Conservation (phyloP, 2,888 invertebrate genomes). For the Lobophora halterata region DNA sequence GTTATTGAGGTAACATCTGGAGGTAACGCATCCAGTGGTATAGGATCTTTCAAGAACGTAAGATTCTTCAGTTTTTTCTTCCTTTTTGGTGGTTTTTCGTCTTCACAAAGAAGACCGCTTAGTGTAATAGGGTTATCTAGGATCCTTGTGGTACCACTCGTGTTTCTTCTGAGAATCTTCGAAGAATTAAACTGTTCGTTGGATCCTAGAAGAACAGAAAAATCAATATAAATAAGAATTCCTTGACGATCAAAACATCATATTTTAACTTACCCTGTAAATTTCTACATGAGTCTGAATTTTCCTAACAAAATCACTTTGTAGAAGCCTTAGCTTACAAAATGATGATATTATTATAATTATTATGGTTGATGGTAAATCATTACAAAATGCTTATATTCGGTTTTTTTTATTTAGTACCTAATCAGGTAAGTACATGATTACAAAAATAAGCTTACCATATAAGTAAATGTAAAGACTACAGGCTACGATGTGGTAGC, state of each 20-base stretch:
- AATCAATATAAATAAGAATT: conserved; percentile 6
- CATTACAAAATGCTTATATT: too few relatives aligned
- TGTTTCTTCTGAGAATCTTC: conserved; percentile 51
- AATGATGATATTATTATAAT: too few relatives aligned
- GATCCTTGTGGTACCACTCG: conserved; percentile 48
- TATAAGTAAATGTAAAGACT: too few relatives aligned
- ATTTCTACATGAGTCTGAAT: too few relatives aligned
- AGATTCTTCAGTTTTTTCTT: conserved; percentile 23
- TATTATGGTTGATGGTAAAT: too few relatives aligned
- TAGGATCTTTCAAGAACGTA: conserved; percentile 47
- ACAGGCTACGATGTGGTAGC: too few relatives aligned
- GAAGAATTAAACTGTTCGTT: conserved; percentile 52
- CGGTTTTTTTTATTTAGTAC: too few relatives aligned
- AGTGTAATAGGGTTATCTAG: conserved; percentile 54
- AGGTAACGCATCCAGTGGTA: conserved; percentile 38
- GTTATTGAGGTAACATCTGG: conserved; percentile 35
- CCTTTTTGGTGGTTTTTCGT: conserved; percentile 34
- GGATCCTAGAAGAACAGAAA: conserved; percentile 60
- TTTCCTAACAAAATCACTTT: too few relatives aligned
- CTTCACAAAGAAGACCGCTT: conserved; percentile 35
- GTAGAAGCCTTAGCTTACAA: too few relatives aligned
- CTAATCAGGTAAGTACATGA: too few relatives aligned
- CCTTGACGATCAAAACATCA: background rate
- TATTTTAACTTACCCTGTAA: background rate
- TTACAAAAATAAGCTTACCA: too few relatives aligned